Percentiles rank a stretch among this genome's conserved stretches.
phyloP scores from a whole-genome alignment of 2,888 invertebrate genomes.

The Adelphocoris suturalis region DNA sequence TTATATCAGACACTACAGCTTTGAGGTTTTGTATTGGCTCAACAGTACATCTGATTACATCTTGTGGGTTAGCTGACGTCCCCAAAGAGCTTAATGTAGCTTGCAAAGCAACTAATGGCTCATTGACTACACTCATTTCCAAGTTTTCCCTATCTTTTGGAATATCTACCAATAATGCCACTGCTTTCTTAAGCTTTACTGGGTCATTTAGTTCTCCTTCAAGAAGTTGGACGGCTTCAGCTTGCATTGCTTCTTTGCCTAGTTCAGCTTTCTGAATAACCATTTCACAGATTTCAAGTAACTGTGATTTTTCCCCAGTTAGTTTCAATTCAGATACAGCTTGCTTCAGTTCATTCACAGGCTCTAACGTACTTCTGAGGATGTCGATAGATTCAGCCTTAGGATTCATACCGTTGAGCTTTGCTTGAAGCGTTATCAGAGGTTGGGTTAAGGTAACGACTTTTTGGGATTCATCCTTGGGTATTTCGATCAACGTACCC shows the following conservation, averaged over 20 bases:
- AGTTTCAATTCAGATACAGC: slow-evolving; percentile 24
- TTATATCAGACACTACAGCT: slow-evolving; percentile 1
- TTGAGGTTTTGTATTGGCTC: slow-evolving; percentile 35
- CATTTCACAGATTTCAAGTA: slow-evolving; percentile 45
- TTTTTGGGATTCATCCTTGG: slow-evolving; percentile 40
- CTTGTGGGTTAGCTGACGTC: not conserved
- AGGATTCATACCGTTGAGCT: not conserved
- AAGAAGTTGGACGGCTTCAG: slow-evolving; percentile 29
- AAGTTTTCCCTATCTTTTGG: slow-evolving; percentile 6
- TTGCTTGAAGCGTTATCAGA: not conserved
- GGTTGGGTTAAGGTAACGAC: not conserved
- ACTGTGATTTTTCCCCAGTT: slow-evolving; percentile 36
- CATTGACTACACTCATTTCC: slow-evolving; percentile 42
- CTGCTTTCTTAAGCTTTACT: not conserved
- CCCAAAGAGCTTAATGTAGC: slow-evolving; percentile 30
- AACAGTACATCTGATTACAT: slow-evolving; percentile 25
- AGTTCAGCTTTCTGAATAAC: slow-evolving; percentile 25
- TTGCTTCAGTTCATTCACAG: slow-evolving; percentile 43
- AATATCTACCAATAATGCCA: slow-evolving; percentile 25
- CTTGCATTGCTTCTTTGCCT: slow-evolving; percentile 32
- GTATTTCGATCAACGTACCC: slow-evolving; percentile 27
- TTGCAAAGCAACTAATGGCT: slow-evolving; percentile 42
- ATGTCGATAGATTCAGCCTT: not conserved
- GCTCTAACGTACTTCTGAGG: not conserved
- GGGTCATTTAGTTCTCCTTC: slow-evolving; percentile 3